Evolutionary conservation across 2,797 vertebrate genomes (phyloP), one percentile per base, ranked within the genome.

Genomic region (Emys orbicularis): DNA sequence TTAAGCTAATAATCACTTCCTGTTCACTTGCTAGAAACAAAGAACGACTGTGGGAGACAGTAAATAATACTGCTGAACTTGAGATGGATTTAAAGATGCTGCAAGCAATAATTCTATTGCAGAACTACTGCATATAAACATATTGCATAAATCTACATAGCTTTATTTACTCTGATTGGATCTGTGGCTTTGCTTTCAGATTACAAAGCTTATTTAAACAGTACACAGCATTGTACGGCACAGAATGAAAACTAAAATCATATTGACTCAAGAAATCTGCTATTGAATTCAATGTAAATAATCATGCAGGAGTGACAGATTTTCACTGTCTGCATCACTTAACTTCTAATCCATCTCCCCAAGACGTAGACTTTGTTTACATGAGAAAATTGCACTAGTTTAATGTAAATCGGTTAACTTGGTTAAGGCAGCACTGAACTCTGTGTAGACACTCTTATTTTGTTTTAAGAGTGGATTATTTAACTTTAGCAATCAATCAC

Each of bases 1-100:
- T 90, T 87, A 74, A 95, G 74, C 82, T 96, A 97, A 97, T 96
- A 91, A 92, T 93, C 95, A 93, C 84, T 95, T 94, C 96, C 95
- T 94, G 84, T 72, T 86, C 93, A 84, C 56, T 95, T 85, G 72
- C 50, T 2, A 53, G 50, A 93, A 95, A 98, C 92, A 98, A 97
- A 98, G 97, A 94, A 93, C 41, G 13, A 88, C 93, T 97, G 96
- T 97, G 81, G 72, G 79, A 92, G 90, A 95, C 86, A 89, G 96
- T 87, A 95, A 90, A 93, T 95, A 91, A 92, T 81, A 68, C 61
- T 89, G 74, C 91, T 93, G 91, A 95, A 89, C 79, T 91, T 88
- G 92, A 94, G 88, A 91, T 25, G 92, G 92, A 93, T 90, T 96
- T 97, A 97, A 95, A 88, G 86, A 94, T 95, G 88, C 72, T 88